A percentile compares a stretch with the other conserved stretches of the same genome.
phyloP scores from a whole-genome alignment of 1,140 invertebrate genomes.

The Ceratina calcarata region DNA sequence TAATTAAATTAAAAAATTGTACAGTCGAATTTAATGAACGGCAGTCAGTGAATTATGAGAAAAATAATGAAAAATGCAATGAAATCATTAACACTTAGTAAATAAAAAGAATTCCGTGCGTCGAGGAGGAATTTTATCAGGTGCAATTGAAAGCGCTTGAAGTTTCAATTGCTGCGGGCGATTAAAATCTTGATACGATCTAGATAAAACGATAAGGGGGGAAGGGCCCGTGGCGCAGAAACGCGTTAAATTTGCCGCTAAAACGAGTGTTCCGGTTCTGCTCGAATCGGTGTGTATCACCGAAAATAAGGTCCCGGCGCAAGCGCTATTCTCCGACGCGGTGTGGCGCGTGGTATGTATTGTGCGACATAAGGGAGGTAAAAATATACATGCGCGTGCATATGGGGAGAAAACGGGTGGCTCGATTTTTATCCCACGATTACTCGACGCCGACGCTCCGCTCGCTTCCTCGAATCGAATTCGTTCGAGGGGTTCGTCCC shows the following conservation, averaged over 20 bases:
- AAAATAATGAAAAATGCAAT: too few relatives aligned
- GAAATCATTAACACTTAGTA: too few relatives aligned
- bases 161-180: background rate
- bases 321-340: conserved; percentile 9
- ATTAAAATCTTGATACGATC: conserved; percentile 10
- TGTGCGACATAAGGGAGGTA: conserved; percentile 49
- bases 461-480: conserved; percentile 47
- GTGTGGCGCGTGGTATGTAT: background rate
- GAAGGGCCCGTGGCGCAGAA: background rate
- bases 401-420: conserved; percentile 35
- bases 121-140: too few relatives aligned
- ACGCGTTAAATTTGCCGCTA: conserved; percentile 36
- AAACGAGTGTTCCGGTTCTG: conserved; percentile 24
- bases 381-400: conserved; percentile 44
- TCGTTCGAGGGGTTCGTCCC: conserved; percentile 41
- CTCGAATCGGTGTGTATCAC: conserved; percentile 17
- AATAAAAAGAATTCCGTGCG: too few relatives aligned
- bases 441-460: conserved; percentile 13
- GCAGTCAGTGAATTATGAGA: too few relatives aligned
- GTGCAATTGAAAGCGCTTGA: background rate
- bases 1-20: too few relatives aligned
- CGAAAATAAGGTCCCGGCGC: conserved; percentile 47
- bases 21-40: too few relatives aligned
- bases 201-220: background rate
- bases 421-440: conserved; percentile 52